A percentile compares a stretch with the other conserved stretches of the same genome.
These are phyloP conservation scores for Labeo calbasu DNA, from an alignment of 2,797 vertebrate species.

Conservation along the genomic window DNA sequence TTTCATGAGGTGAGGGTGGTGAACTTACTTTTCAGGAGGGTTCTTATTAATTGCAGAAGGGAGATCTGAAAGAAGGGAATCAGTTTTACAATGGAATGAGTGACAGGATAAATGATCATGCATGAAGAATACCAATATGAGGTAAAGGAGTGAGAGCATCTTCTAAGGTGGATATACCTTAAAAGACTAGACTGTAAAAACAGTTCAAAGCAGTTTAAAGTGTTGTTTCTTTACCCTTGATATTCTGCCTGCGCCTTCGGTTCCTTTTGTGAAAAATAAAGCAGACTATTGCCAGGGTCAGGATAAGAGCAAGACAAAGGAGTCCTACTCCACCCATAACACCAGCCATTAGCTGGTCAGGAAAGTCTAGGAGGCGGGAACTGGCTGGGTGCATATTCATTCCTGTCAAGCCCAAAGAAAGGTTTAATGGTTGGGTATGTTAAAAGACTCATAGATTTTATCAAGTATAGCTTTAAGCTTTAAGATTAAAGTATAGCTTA, in stretches of 20 bases:
- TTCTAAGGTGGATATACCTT: background rate
- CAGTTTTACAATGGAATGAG: constrained; percentile 60
- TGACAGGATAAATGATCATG: constrained; percentile 55
- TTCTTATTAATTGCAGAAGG: constrained; percentile 86
- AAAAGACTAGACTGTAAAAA: background rate
- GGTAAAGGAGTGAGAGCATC: constrained; percentile 1
- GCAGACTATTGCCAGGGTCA: constrained; percentile 85
- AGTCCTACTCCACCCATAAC: constrained; percentile 88
- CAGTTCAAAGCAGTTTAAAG: background rate
- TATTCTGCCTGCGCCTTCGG: constrained; percentile 68
- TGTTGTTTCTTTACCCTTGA: constrained; percentile 69
- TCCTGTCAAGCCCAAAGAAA: constrained; percentile 72
- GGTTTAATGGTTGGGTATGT: background rate
- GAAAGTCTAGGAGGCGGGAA: constrained; percentile 82
- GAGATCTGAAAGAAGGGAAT: constrained; percentile 81
- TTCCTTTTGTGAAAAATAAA: constrained; percentile 83
- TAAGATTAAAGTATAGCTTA: background rate
- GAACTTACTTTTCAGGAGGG: constrained; percentile 87
- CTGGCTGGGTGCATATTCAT: constrained; percentile 82
- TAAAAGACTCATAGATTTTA: background rate
- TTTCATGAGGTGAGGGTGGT: background rate
- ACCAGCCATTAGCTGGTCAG: constrained; percentile 83
- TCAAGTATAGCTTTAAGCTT: no score
- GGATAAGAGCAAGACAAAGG: constrained; percentile 84
- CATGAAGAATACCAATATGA: background rate